phyloP scores from a whole-genome alignment of 2,888 invertebrate species.

The Eutolmus rufibarbis region DNA sequence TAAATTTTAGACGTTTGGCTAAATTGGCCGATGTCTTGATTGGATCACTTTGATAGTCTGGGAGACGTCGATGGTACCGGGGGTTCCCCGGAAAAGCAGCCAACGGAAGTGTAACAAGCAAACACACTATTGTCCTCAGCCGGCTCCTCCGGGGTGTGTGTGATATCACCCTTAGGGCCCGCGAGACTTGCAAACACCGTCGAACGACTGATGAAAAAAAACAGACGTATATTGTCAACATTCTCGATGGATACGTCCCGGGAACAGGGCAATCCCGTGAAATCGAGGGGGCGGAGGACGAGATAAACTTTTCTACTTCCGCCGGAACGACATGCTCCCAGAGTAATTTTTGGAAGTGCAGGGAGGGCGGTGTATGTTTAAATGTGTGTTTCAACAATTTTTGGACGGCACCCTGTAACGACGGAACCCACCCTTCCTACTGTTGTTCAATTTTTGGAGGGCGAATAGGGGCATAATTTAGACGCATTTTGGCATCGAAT shows the following conservation, averaged over 20 bases:
- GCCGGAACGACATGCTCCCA: neutral
- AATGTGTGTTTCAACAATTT: neutral
- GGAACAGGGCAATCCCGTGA: neutral
- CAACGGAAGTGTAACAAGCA: neutral
- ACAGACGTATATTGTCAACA: neutral
- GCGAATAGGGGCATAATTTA: neutral
- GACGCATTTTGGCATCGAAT: neutral
- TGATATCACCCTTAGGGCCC: neutral
- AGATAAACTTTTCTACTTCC: neutral
- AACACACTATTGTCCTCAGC: neutral
- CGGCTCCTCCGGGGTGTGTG: neutral
- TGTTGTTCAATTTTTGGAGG: neutral
- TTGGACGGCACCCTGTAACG: neutral
- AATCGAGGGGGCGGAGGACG: neutral
- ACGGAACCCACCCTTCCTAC: neutral
- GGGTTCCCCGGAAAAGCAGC: neutral
- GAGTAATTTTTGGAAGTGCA: neutral
- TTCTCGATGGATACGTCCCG: neutral
- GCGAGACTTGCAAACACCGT: neutral
- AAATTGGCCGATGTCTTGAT: neutral
- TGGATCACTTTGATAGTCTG: neutral
- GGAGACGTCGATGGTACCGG: neutral
- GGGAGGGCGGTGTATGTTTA: neutral
- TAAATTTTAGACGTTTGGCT: neutral
- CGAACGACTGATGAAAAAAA: neutral